Evolutionary conservation across 2,113 vertebrate species (phyloP), one percentile per base, ranked within the genome.

Genomic region (Cephalopholis sonnerati): DNA sequence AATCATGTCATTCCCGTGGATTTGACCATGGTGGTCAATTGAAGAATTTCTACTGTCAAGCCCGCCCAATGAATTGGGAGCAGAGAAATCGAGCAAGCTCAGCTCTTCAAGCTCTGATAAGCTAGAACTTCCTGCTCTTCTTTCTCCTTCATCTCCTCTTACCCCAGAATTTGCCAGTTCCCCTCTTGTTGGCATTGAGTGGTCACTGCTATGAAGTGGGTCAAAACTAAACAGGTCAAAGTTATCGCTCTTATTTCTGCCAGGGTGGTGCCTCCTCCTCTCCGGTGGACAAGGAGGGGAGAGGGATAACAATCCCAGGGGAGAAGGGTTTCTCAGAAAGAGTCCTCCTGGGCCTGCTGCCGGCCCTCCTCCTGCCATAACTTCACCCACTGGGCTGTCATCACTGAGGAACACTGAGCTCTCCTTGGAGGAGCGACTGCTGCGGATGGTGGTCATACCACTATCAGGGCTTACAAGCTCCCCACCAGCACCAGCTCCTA

Each of bases 331-430:
- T 72, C 93, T 91, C 9, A 97, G 94, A 84, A 97, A 96, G 22
- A 95, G 82, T 62, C 93, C 94, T 61, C 82, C 91, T 48, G 74
- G 66, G 1, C 83, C 90, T n/a, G 75, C 62, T 25, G 62, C 57
- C 65, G 78, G 67, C 48, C 77, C 91, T 36, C 81, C 81, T 68
- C 81, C 90, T n/a, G 87, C 81, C 6, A 87, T 77, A 39, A 94
- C 92, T 87, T 99, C 98, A 66, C 92, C 97, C 7, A 97, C 90
- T 11, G 97, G 97, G 64, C 98, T 99, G 32, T 99, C 98, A 64
- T 99, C 98, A 87, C 98, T 99, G 29, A 99, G 97, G 75, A 98
- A 98, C 89, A 98, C 97, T 0, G 97, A 99, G 78, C 98, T 98
- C 89, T 98, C 97, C 67, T 99, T 99, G 57, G 97, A 98, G 27